Evolutionary conservation across 2,797 vertebrate genomes (phyloP).

Genomic region (Chiroxiphia lanceolata): DNA sequence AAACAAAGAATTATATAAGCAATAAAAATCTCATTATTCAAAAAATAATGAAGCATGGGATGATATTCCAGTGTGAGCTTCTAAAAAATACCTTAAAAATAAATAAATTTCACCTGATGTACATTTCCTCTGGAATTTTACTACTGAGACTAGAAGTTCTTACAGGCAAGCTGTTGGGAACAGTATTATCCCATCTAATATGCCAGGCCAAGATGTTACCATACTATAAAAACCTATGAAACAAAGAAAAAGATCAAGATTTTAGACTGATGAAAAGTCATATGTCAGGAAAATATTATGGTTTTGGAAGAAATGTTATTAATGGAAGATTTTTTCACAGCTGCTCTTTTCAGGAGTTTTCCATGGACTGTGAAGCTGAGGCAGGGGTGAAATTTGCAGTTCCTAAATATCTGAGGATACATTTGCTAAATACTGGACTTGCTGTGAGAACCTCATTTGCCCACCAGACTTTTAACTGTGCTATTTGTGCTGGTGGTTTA

Average conservation of each 20-base stretch:
- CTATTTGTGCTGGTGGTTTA: neutral
- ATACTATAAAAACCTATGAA: neutral
- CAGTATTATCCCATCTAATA: fast-evolving
- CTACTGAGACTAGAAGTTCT: neutral
- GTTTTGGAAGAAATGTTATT: neutral
- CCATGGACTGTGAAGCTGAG: neutral
- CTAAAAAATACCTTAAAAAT: neutral
- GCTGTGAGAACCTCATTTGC: neutral
- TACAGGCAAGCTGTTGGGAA: neutral
- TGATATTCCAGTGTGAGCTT: neutral
- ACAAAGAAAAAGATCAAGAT: neutral
- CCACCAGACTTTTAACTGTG: neutral
- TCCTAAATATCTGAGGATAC: neutral
- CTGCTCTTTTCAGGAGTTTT: neutral
- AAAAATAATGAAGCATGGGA: neutral
- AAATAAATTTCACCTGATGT: neutral
- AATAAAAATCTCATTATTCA: neutral
- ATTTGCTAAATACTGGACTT: neutral
- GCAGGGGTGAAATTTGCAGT: neutral
- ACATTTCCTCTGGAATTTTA: neutral
- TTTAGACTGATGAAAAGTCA: neutral
- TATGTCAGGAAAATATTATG: neutral
- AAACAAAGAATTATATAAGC: neutral
- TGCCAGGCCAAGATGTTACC: too few relatives aligned
- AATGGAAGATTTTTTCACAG: neutral